Evolutionary conservation across 2,113 vertebrate genomes (phyloP).

Genomic region (Phrynosoma platyrhinos): DNA sequence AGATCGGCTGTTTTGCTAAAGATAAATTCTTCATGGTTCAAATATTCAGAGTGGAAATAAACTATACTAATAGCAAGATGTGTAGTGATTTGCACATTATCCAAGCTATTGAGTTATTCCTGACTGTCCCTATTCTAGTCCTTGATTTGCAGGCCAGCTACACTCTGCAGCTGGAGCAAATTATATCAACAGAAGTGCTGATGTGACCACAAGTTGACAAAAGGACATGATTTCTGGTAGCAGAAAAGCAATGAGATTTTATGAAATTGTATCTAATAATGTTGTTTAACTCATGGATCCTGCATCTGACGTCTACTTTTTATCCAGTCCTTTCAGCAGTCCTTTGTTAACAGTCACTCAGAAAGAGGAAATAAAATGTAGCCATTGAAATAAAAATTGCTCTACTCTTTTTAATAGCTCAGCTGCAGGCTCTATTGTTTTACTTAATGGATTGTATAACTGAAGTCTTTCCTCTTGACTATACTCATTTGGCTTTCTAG

Average conservation of each 20-base stretch:
- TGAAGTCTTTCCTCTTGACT: conserved; percentile 87
- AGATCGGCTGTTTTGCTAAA: conserved; percentile 85
- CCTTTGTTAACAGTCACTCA: conserved; percentile 89
- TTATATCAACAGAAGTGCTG: conserved; percentile 91
- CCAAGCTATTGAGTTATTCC: conserved; percentile 89
- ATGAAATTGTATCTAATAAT: conserved; percentile 92
- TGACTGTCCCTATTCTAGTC: conserved; percentile 89
- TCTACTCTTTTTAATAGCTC: conserved; percentile 89
- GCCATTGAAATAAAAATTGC: conserved; percentile 90
- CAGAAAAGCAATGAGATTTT: conserved; percentile 90
- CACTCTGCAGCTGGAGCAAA: conserved; percentile 89
- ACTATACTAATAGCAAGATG: conserved; percentile 86
- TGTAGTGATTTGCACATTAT: conserved; percentile 89
- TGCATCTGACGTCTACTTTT: conserved; percentile 90
- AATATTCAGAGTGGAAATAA: conserved; percentile 84
- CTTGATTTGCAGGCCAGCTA: conserved; percentile 89
- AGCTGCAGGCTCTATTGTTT: conserved; percentile 89
- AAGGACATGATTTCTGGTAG: conserved; percentile 91
- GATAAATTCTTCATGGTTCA: conserved; percentile 87
- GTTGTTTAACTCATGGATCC: conserved; percentile 89
- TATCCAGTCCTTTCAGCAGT: conserved; percentile 87
- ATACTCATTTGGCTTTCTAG: conserved; percentile 84
- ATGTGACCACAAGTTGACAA: conserved; percentile 92
- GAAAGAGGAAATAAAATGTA: conserved; percentile 90
- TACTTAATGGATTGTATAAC: conserved; percentile 89